phyloP scores from a whole-genome alignment of 2,888 invertebrate genomes.

The Morpho achilles region DNA sequence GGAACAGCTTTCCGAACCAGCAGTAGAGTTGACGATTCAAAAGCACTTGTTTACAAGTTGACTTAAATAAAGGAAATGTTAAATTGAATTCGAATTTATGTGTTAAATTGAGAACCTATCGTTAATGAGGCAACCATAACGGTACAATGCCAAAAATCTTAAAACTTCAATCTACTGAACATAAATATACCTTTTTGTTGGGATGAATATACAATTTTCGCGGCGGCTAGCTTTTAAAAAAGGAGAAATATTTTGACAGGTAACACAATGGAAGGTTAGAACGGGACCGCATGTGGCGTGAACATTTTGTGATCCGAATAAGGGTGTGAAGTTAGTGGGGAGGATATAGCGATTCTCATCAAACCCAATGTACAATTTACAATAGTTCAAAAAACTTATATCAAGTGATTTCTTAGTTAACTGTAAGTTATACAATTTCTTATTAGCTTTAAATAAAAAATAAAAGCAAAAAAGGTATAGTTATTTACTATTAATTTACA shows the following conservation, averaged over 20 bases:
- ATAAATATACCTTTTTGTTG: constrained; percentile 12
- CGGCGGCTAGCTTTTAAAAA: constrained; percentile 35
- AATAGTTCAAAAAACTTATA: no score
- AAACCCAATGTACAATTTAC: background rate
- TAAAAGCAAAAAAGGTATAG: no score
- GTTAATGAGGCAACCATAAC: no score
- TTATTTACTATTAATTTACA: no score
- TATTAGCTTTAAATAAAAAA: no score
- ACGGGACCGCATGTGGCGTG: constrained; percentile 50
- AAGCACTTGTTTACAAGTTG: no score
- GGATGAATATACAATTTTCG: constrained; percentile 26
- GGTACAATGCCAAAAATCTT: background rate
- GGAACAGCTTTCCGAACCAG: no score
- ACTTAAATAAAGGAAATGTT: background rate
- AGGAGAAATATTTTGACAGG: constrained; percentile 66
- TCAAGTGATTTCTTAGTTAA: no score
- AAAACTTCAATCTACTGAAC: constrained; percentile 2
- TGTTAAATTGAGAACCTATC: background rate
- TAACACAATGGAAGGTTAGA: constrained; percentile 56
- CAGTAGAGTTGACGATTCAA: no score
- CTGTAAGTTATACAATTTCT: no score
- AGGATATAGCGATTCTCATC: constrained; percentile 4
- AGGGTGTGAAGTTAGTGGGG: constrained; percentile 3
- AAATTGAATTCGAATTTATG: constrained; percentile 1
- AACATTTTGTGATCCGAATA: background rate